Evolutionary conservation across 2,888 invertebrate genomes (phyloP).

Genomic region (Willowsia nigromaculata): DNA sequence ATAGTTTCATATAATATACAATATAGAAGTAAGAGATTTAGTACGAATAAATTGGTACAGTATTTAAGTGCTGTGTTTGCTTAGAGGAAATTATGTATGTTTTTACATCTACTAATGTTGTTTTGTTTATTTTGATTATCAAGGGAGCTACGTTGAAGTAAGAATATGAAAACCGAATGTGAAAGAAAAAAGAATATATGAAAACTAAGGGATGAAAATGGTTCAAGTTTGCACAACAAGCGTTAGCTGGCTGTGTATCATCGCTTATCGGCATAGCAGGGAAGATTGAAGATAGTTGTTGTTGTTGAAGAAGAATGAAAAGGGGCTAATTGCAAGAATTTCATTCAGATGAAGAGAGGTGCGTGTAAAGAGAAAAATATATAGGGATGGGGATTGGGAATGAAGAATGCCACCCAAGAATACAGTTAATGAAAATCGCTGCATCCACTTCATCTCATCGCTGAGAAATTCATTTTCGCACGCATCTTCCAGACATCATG

Average conservation of each 20-base stretch:
- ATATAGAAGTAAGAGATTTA: constrained; percentile 11
- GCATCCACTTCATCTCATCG: constrained; percentile 44
- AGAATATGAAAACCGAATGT: constrained; percentile 70
- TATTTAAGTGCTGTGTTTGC: constrained; percentile 26
- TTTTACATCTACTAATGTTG: constrained; percentile 61
- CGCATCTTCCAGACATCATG: constrained; percentile 45
- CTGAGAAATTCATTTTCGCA: constrained; percentile 25
- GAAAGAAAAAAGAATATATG: constrained; percentile 67
- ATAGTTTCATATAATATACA: constrained; percentile 26
- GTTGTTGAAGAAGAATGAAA: constrained; percentile 62
- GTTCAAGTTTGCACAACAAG: constrained; percentile 56
- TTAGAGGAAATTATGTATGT: neutral
- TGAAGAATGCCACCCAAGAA: constrained; percentile 37
- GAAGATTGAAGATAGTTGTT: constrained; percentile 60
- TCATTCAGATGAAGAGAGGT: constrained; percentile 22
- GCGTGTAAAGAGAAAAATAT: constrained; percentile 26
- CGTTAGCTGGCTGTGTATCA: constrained; percentile 53
- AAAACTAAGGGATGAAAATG: constrained; percentile 60
- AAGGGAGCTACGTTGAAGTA: constrained; percentile 75
- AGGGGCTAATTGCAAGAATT: constrained; percentile 50
- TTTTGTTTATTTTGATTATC: constrained; percentile 76
- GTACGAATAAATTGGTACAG: constrained; percentile 47
- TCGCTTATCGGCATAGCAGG: constrained; percentile 52
- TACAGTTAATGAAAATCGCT: constrained; percentile 44
- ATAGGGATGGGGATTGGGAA: constrained; percentile 22